Conservation (phyloP, 2,888 invertebrate genomes). For the Molorchus minor region DNA sequence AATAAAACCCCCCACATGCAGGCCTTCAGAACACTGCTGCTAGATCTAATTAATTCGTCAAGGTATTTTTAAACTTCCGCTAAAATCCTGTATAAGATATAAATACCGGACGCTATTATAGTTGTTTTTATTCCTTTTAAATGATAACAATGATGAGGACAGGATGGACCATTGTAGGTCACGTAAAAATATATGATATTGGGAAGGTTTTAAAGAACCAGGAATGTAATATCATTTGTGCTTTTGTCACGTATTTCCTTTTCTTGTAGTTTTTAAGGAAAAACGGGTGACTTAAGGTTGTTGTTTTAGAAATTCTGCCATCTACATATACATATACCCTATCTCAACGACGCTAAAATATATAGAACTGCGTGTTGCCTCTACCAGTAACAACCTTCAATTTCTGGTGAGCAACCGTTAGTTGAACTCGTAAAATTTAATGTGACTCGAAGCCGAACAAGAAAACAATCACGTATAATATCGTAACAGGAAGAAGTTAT, state of each 20-base stretch:
- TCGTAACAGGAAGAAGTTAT: background rate
- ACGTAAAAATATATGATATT: background rate
- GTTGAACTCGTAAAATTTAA: background rate
- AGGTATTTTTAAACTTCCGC: constrained; percentile 40
- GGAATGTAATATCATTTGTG: too few relatives aligned
- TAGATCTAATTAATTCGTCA: constrained; percentile 36
- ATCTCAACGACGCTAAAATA: too few relatives aligned
- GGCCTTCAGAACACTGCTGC: constrained; percentile 30
- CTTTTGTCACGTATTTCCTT: too few relatives aligned
- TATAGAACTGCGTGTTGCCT: too few relatives aligned
- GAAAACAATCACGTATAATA: constrained; percentile 3
- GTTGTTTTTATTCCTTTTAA: constrained; percentile 1
- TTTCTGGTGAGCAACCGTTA: background rate
- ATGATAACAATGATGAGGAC: constrained; percentile 15
- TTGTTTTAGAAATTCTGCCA: too few relatives aligned
- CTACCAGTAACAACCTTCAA: background rate
- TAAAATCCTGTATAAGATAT: constrained; percentile 15
- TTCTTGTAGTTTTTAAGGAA: too few relatives aligned
- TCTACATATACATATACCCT: too few relatives aligned
- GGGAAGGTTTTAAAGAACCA: too few relatives aligned
- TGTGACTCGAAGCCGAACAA: background rate
- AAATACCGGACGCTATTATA: constrained; percentile 19
- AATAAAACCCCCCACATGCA: constrained; percentile 10
- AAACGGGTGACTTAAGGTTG: too few relatives aligned
- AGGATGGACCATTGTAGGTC: constrained; percentile 5